These are phyloP conservation scores for Drosophila paracracens DNA, from an alignment of 2,888 invertebrate genomes.

Conservation along the genomic window DNA sequence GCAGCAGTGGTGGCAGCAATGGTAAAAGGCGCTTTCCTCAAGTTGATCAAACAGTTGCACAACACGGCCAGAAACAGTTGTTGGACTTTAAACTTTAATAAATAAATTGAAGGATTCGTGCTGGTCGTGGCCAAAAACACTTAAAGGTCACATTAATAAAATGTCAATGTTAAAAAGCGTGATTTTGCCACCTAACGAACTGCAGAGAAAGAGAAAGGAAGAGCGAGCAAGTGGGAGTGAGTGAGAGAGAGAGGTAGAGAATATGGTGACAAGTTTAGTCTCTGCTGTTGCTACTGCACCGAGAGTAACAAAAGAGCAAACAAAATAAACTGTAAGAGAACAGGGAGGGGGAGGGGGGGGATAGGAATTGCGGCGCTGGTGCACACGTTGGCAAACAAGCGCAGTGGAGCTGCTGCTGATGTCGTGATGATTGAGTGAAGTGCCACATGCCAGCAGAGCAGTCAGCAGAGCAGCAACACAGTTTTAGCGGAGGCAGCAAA, in stretches of 20 bases:
- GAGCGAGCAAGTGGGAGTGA: too few relatives aligned
- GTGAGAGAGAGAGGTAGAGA: background rate
- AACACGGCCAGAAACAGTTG: conserved; percentile 2
- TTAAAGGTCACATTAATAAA: conserved; percentile 78
- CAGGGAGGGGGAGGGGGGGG: background rate
- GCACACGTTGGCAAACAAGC: conserved; percentile 66
- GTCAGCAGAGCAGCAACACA: conserved; percentile 10
- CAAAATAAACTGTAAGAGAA: conserved; percentile 40
- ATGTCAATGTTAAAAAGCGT: conserved; percentile 78
- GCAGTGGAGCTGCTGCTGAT: conserved; percentile 60
- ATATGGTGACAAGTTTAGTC: conserved; percentile 16
- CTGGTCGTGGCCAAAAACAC: conserved; percentile 35
- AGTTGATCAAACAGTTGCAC: conserved; percentile 69
- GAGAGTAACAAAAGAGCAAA: conserved; percentile 38
- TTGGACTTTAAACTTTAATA: conserved; percentile 4
- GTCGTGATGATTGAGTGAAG: conserved; percentile 81
- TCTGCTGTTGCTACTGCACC: conserved; percentile 27
- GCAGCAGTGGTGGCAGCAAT: background rate
- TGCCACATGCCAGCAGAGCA: conserved; percentile 66
- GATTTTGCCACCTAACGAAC: conserved; percentile 66
- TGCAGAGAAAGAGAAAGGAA: background rate
- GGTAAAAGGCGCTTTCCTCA: conserved; percentile 20
- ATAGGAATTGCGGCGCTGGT: conserved; percentile 4
- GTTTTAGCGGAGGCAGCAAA: conserved; percentile 8
- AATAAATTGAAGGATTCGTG: background rate